phyloP scores from a whole-genome alignment of 2,113 vertebrate species.

The Zapus hudsonius region DNA sequence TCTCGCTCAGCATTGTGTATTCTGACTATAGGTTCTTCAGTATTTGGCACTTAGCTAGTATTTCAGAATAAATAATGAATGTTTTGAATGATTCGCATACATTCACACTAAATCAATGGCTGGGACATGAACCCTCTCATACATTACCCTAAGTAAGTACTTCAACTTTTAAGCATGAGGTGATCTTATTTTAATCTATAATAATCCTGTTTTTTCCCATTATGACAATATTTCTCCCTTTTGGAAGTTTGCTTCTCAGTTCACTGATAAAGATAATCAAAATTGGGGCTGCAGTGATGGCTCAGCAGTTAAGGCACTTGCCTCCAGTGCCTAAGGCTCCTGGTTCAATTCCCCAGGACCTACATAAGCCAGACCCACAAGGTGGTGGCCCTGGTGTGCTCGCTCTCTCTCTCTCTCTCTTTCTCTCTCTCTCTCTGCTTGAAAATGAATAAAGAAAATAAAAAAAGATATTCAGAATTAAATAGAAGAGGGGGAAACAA shows the following conservation, averaged over 20 bases:
- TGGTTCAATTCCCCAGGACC: no score
- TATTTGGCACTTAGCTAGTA: not conserved
- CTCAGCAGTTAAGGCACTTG: no score
- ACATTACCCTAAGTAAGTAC: slow-evolving; percentile 15
- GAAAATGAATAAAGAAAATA: no score
- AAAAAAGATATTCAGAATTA: slow-evolving; percentile 12
- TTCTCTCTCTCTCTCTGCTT: no score
- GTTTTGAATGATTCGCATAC: not conserved
- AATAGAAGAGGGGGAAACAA: not conserved
- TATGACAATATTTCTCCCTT: slow-evolving; percentile 26
- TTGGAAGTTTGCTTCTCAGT: slow-evolving; percentile 34
- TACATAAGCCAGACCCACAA: no score
- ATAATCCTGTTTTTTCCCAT: slow-evolving; percentile 24
- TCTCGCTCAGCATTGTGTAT: not conserved
- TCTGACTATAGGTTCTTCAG: not conserved
- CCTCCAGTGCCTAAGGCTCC: no score
- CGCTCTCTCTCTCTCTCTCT: no score
- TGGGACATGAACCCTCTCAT: not conserved
- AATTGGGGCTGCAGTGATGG: not conserved
- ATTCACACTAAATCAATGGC: not conserved
- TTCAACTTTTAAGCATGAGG: not conserved
- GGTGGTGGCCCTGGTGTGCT: no score
- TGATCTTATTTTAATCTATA: slow-evolving; percentile 10
- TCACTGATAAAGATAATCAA: slow-evolving; percentile 22
- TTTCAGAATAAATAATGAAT: not conserved